Evolutionary conservation across 2,113 vertebrate genomes (phyloP).

Genomic region (Paracanthobrama guichenoti): DNA sequence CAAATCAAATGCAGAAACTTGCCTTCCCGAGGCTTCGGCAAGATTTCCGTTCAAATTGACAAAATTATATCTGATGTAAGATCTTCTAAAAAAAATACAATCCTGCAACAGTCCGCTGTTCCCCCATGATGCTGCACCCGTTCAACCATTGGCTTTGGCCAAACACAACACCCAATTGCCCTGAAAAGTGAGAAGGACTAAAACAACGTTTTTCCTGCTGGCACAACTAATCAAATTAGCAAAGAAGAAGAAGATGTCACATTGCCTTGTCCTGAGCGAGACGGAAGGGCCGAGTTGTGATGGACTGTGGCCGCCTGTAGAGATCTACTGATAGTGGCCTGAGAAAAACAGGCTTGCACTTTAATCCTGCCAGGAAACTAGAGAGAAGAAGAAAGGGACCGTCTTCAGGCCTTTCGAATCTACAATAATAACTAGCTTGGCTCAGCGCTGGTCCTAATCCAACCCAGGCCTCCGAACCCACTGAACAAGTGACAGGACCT

Average conservation of each 20-base stretch:
- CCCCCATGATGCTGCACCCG: constrained; percentile 42
- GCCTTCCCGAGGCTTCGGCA: constrained; percentile 17
- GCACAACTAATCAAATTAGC: constrained; percentile 66
- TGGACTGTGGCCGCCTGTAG: constrained; percentile 46
- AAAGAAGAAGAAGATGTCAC: constrained; percentile 48
- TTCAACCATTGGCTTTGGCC: constrained; percentile 57
- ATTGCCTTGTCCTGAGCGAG: constrained; percentile 16
- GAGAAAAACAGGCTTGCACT: constrained; percentile 52
- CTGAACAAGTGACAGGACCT: constrained; percentile 60
- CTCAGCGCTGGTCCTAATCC: constrained; percentile 65
- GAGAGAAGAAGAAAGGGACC: constrained; percentile 73
- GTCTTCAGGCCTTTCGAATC: constrained; percentile 64
- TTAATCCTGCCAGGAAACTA: constrained; percentile 75
- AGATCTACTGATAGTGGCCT: constrained; percentile 56
- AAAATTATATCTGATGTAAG: no score
- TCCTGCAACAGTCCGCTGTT: not conserved
- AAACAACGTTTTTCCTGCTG: constrained; percentile 1
- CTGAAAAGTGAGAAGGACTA: constrained; percentile 50
- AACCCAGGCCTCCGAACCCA: constrained; percentile 41
- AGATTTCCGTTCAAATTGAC: not conserved
- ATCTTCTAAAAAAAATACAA: no score
- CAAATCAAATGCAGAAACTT: constrained; percentile 52
- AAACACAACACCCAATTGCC: constrained; percentile 66
- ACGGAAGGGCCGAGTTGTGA: constrained; percentile 44
- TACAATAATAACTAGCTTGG: constrained; percentile 71